Conservation (phyloP, 2,797 vertebrate species). For the Esox masquinongy region DNA sequence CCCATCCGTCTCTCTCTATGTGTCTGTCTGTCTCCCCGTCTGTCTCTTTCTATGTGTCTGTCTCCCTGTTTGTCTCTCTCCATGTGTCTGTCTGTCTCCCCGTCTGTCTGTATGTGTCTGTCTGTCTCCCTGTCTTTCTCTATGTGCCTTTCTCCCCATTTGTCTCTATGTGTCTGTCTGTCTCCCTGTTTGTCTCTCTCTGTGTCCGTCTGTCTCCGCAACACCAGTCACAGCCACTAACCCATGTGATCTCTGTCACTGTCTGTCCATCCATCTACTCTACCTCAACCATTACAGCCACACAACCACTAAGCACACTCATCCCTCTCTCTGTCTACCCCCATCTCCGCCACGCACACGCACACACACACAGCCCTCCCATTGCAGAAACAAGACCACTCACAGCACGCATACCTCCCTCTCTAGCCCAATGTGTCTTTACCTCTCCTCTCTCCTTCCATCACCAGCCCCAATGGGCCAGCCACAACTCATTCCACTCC, state of each 20-base stretch:
- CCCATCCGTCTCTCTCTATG: not conserved
- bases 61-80: not conserved
- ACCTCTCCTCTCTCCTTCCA: too few species aligned
- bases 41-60: constrained; percentile 7
- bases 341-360: not conserved
- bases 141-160: not conserved
- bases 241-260: too few species aligned
- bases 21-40: not conserved
- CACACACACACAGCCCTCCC: not conserved
- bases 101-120: not conserved
- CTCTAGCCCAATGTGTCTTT: too few species aligned
- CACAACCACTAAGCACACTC: not conserved
- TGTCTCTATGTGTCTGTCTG: too few species aligned
- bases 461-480: too few species aligned
- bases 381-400: too few species aligned
- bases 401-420: too few species aligned
- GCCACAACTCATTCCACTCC: too few species aligned
- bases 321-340: not conserved
- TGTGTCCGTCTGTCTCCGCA: too few species aligned
- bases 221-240: too few species aligned
- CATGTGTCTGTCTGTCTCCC: not conserved
- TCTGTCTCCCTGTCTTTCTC: not conserved
- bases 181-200: not conserved
- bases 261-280: too few species aligned
- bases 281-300: too few species aligned